Evolutionary conservation across 2,888 invertebrate species (phyloP), one percentile per base, ranked within the genome.

Genomic region (Junonia oenone): DNA sequence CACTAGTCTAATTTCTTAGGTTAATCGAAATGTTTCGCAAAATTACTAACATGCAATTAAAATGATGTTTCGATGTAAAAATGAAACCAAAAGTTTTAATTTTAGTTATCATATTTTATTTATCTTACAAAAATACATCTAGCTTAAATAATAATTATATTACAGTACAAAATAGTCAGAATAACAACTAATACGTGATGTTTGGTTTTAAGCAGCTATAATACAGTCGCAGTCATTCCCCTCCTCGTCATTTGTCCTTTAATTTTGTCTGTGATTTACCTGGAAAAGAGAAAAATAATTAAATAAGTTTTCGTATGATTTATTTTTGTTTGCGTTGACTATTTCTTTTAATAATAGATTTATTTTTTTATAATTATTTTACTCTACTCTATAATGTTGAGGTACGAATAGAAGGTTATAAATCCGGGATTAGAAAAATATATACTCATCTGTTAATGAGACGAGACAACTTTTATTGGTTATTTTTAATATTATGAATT

Each of bases 191-290:
- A 69, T 76, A 71, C 66, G 78, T 82, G 77, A 81, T 81, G 80
- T 79, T 71, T 72, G 68, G 60, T 61, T 76, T 78, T 74, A 68
- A 68, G 72, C 61, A 60, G 59, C 63, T 67, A 75, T 68, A 69
- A 50, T 68, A 67, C 62, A 67, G 72, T 77, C 71, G 72, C 71
- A 71, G 63, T 69, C 60, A 63, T 9, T 33, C n/a, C n/a, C 31
- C 35, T 47, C 11, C 49, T 55, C 49, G 64, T 79, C 66, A 89
- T 66, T 85, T 86, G 33, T 84, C 83, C 69, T 90, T 90, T 73
- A 89, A 71, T 67, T 90, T 90, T 40, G 72, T 79, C 68, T 83
- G 86, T 74, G 87, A 77, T 77, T 85, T 82, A 66, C 85, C 89
- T 90, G 87, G 13, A 80, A 84, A 64, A 58, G 13, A 35, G 64